phyloP scores from a whole-genome alignment of 2,888 invertebrate species.

The Sipha maydis region DNA sequence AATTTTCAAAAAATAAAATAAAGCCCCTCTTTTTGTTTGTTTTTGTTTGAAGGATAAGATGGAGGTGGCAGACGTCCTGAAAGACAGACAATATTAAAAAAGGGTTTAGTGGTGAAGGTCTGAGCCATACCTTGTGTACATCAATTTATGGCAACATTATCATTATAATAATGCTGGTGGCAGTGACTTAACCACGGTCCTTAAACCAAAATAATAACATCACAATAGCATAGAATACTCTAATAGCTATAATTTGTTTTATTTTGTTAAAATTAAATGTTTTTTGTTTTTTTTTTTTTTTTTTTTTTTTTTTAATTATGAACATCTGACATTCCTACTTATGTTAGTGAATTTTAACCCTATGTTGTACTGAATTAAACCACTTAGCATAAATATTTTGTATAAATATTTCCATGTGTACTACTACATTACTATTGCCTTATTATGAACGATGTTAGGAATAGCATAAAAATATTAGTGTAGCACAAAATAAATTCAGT shows the following conservation, averaged over 20 bases:
- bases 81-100: constrained; percentile 51
- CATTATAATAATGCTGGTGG: constrained; percentile 54
- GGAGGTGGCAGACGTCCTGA: constrained; percentile 60
- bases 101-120: constrained; percentile 59
- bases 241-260: constrained; percentile 46
- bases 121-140: constrained; percentile 53
- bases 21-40: constrained; percentile 62
- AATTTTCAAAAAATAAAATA: constrained; percentile 58
- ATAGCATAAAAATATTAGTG: constrained; percentile 18
- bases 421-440: constrained; percentile 29
- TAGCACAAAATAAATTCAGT: constrained; percentile 41
- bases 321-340: constrained; percentile 54
- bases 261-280: constrained; percentile 49
- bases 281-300: background rate
- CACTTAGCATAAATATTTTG: constrained; percentile 41
- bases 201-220: constrained; percentile 50
- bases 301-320: background rate
- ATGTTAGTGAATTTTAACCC: constrained; percentile 51
- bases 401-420: constrained; percentile 48
- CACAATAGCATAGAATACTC: constrained; percentile 52
- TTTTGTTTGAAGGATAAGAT: constrained; percentile 62
- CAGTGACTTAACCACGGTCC: constrained; percentile 41
- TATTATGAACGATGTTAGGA: constrained; percentile 40
- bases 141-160: constrained; percentile 55
- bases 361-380: constrained; percentile 46